A percentile compares a stretch with the other conserved stretches of the same genome.
Evolutionary conservation across 2,113 vertebrate genomes (phyloP).

Genomic region (Phyllostomus discolor): DNA sequence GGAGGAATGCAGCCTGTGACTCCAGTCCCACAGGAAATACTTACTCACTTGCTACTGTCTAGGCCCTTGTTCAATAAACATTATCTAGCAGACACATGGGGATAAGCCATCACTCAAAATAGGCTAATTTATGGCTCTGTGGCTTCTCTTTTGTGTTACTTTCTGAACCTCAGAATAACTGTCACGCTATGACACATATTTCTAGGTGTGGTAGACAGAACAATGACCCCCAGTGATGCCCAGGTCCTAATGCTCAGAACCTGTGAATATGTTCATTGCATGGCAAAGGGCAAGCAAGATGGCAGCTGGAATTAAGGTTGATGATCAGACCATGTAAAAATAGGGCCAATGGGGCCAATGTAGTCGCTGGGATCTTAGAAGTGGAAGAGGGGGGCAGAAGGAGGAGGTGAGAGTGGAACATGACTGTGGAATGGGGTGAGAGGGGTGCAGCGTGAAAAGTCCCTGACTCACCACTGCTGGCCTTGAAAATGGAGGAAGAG

Average conservation of each 20-base stretch:
- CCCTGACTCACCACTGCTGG: background rate
- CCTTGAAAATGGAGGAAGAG: background rate
- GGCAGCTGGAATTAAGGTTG: background rate
- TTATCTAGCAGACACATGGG: background rate
- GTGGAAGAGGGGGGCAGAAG: background rate
- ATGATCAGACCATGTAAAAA: background rate
- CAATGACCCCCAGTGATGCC: background rate
- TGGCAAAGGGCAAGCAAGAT: background rate
- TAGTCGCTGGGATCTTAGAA: background rate
- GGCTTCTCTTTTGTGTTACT: background rate
- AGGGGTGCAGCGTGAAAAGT: background rate
- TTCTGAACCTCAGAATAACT: background rate
- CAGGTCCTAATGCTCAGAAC: background rate
- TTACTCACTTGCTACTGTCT: background rate
- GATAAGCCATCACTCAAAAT: background rate
- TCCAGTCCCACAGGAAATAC: background rate
- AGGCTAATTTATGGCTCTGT: background rate
- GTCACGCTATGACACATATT: background rate
- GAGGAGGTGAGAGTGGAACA: background rate
- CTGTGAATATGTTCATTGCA: background rate
- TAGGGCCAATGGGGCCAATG: background rate
- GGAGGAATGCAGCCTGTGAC: background rate
- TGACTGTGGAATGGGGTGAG: background rate
- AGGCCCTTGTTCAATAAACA: background rate
- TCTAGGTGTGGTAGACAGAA: background rate